phyloP scores from a whole-genome alignment of 1,140 invertebrate species.

The Lutraria rhynchaena region DNA sequence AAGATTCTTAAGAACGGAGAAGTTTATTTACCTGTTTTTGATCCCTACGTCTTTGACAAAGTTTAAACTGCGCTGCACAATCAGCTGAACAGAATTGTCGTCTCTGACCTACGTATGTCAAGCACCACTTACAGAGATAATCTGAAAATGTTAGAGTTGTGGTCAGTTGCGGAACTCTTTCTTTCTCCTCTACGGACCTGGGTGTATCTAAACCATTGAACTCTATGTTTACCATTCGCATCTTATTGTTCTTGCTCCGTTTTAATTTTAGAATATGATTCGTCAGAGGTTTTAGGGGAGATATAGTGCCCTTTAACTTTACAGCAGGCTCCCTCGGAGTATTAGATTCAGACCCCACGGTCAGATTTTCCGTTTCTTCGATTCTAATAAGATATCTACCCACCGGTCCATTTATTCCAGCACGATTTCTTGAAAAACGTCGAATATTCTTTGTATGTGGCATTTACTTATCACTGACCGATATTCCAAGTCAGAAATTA shows the following conservation, averaged over 20 bases:
- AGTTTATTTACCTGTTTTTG: conserved; percentile 52
- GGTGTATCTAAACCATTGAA: conserved; percentile 34
- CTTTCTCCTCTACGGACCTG: conserved; percentile 13
- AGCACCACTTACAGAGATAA: conserved; percentile 60
- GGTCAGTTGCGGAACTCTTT: conserved; percentile 18
- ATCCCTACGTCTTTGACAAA: conserved; percentile 43
- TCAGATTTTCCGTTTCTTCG: not conserved
- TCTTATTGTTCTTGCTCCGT: conserved; percentile 20
- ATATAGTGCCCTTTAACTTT: conserved; percentile 17
- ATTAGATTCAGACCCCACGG: not conserved
- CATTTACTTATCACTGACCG: conserved; percentile 33
- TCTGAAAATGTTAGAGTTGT: conserved; percentile 59
- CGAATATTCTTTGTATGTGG: conserved; percentile 49
- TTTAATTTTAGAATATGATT: conserved; percentile 31
- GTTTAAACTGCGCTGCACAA: conserved; percentile 57
- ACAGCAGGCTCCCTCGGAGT: not conserved
- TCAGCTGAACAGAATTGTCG: conserved; percentile 59
- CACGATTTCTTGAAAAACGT: conserved; percentile 18
- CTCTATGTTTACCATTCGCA: conserved; percentile 48
- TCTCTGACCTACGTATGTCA: conserved; percentile 53
- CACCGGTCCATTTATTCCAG: conserved; percentile 35
- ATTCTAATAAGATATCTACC: conserved; percentile 37
- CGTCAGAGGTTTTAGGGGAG: conserved; percentile 25
- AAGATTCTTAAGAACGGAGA: too few species aligned
- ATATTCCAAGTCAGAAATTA: too few species aligned